Conservation (phyloP, 2,113 vertebrate genomes). For the Zosterops pallidus region DNA sequence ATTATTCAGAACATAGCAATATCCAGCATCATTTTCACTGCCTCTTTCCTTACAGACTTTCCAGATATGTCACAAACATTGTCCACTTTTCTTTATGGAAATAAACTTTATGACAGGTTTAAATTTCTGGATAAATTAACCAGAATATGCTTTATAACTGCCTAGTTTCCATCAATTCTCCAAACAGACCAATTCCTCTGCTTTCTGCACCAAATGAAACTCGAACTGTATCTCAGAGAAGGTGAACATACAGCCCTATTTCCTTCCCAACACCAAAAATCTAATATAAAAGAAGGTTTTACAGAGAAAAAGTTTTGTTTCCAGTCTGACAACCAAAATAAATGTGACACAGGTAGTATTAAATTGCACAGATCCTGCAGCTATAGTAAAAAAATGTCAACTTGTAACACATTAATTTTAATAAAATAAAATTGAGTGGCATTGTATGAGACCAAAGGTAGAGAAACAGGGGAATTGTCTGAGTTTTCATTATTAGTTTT, state of each 20-base stretch:
- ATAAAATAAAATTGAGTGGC: neutral
- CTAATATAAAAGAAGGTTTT: neutral
- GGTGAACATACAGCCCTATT: accelerated
- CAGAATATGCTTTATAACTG: neutral
- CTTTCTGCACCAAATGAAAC: neutral
- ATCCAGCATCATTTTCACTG: neutral
- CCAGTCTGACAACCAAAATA: neutral
- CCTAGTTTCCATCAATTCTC: neutral
- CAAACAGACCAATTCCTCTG: neutral
- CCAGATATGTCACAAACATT: neutral
- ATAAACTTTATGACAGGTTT: neutral
- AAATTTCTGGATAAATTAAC: neutral
- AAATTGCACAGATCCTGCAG: neutral
- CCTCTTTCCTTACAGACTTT: neutral
- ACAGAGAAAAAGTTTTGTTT: neutral
- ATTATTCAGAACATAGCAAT: neutral
- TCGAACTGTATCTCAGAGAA: neutral
- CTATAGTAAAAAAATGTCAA: neutral
- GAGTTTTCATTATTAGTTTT: neutral
- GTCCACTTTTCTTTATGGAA: neutral
- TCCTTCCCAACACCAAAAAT: neutral
- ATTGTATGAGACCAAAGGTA: neutral
- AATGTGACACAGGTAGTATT: neutral
- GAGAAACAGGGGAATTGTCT: accelerated
- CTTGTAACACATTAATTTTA: accelerated